A percentile compares a stretch with the other conserved stretches of the same genome.
Conservation (phyloP, 2,797 vertebrate genomes). For the Setipinna tenuifilis region DNA sequence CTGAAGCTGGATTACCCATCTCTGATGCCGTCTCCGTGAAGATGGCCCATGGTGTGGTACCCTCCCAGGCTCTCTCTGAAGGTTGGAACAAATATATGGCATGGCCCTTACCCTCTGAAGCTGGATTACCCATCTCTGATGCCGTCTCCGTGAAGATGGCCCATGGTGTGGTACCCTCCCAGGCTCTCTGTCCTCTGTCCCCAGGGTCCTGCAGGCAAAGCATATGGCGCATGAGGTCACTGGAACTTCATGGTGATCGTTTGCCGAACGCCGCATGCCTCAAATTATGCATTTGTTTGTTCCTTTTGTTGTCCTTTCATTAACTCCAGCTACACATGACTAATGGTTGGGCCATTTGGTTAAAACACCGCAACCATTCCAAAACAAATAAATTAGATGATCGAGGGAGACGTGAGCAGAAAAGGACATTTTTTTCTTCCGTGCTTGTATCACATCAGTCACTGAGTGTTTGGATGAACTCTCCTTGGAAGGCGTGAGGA, state of each 20-base stretch:
- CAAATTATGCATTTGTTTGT: slow-evolving; percentile 67
- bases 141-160: neutral
- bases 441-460: neutral
- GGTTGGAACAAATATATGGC: no score
- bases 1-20: no score
- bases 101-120: no score
- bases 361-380: slow-evolving; percentile 63
- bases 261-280: slow-evolving; percentile 55
- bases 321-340: slow-evolving; percentile 70
- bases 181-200: neutral
- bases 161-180: neutral
- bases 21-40: neutral
- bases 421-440: slow-evolving; percentile 20
- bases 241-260: neutral
- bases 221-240: slow-evolving; percentile 61
- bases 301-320: slow-evolving; percentile 68
- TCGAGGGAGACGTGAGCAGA: neutral
- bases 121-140: no score
- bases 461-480: slow-evolving; percentile 20
- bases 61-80: neutral
- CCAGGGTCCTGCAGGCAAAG: neutral
- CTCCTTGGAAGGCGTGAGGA: neutral
- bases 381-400: slow-evolving; percentile 69
- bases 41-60: neutral
- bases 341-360: slow-evolving; percentile 61